Evolutionary conservation across 2,888 invertebrate species (phyloP), one percentile per base, ranked within the genome.

Genomic region (Macaria liturata): DNA sequence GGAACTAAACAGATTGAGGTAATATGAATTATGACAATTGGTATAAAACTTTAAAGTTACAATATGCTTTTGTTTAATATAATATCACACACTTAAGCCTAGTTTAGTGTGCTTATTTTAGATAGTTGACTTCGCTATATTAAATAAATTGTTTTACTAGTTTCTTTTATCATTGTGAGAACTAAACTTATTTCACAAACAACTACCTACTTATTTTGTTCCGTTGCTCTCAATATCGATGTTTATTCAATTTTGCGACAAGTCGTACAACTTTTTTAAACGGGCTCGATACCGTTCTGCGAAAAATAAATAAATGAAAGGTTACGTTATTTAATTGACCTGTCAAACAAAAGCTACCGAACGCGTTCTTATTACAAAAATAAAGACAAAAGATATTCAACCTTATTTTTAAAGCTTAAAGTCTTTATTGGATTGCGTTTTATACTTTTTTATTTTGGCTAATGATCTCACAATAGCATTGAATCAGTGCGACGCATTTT

Each of bases 401-500:
- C 59, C 9, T 46, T 56, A 55, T 7, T 8, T 4, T 1, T 7
- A 7, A 0, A 20, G 0, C 6, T 20, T 9, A 60, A 49, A 20
- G 55, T 4, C 46, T 37, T 49, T 43, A 52, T 48, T 45, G 3
- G 7, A 3, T 30, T 49, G 39, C 8, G 6, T 4, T 7, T 4
- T 20, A 4, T 4, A n/a, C 5, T 49, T 54, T 52, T 62, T 63
- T 68, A 64, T 67, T 67, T 66, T 62, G 54, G 53, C 53, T 63
- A 58, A 66, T 70, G 64, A 61, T 56, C 49, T 53, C 46, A 49
- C 55, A 51, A 54, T 59, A 54, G 9, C 48, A 55, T 48, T 59
- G 76, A 81, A 82, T 83, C 79, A 77, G 83, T 82, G 78, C 71
- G 62, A 71, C 75, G 68, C 76, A 72, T 78, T 81, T 81, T 81